Base-by-base conservation (phyloP, 2,113 vertebrate genomes). In the Thamnophis sirtalis region DNA sequence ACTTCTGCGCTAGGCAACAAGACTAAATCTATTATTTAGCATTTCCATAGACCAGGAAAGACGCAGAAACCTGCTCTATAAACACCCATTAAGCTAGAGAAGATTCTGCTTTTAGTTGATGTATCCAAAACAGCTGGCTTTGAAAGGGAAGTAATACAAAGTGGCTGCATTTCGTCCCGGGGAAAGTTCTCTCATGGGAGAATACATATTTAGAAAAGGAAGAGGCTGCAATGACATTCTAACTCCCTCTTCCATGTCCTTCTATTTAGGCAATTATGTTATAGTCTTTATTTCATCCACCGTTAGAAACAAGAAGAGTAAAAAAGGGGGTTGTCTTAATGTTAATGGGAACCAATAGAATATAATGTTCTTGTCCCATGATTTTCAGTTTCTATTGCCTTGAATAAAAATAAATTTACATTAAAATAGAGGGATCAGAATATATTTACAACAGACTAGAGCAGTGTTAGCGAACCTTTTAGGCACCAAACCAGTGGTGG, bases 1-100 rank as follows among this genome's bases (percentile, higher is more conserved):
- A 19, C 53, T 89, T 92, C 38, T 93, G 94, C 86, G 93, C 55
- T 1, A 90, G 33, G 60, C 85, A 91, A 94, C 15, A 94, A 89
- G 91, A 68, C 0, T 9, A 89, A 49, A 73, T 63, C 73, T 92
- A 28, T 58, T 60, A 88, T 86, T 73, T 91, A 90, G 91, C 56
- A 26, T 63, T 89, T 55, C 86, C 28, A 91, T 49, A 48, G 5
- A 84, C 43, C 63, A 33, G 38, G 92, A 87, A 53, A 51, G 38
- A 91, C 3, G 22, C 15, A 84, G 49, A 58, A 7, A 33, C 13
- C 91, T 19, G 17, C 19, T 17, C 0, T 92, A 94, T 11, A 88
- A 28, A 89, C 90, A 55, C 53, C 50, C 43, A 54, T 80, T 87
- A 84, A 21, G 0, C 56, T 91, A 13, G 56, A 80, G 51, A 80